These are phyloP conservation scores for Caenorhabditis sp. DNA, from an alignment of 2,888 invertebrate species.

Conservation along the genomic window DNA sequence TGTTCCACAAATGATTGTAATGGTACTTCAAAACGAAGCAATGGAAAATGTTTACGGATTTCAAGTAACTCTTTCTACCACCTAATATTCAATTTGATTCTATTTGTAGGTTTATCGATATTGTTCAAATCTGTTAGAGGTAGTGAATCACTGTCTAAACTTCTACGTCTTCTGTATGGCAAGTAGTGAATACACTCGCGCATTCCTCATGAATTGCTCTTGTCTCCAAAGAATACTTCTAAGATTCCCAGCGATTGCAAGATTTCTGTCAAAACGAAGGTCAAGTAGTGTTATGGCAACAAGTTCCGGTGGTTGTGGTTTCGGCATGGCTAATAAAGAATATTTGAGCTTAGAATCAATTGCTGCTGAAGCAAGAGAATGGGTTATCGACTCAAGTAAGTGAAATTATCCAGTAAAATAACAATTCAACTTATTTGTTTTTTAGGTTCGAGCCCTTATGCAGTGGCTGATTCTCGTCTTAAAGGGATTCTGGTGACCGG, in stretches of 20 bases:
- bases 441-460: slow-evolving; percentile 20
- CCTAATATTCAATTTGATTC: slow-evolving; percentile 5
- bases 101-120: slow-evolving; percentile 67
- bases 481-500: slow-evolving; percentile 33
- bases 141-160: slow-evolving; percentile 70
- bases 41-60: slow-evolving; percentile 60
- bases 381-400: neutral
- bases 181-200: slow-evolving; percentile 60
- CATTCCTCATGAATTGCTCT: slow-evolving; percentile 59
- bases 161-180: slow-evolving; percentile 71
- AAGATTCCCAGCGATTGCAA: slow-evolving; percentile 31
- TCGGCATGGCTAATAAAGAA: slow-evolving; percentile 28
- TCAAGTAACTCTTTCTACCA: slow-evolving; percentile 46
- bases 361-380: slow-evolving; percentile 10
- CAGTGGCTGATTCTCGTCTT: slow-evolving; percentile 12
- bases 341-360: slow-evolving; percentile 44
- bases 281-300: slow-evolving; percentile 36
- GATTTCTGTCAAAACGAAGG: slow-evolving; percentile 33
- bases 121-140: slow-evolving; percentile 67
- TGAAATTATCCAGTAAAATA: too few species aligned
- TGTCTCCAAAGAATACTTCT: slow-evolving; percentile 43
- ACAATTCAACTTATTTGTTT: neutral
- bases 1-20: slow-evolving; percentile 67
- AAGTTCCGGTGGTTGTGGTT: slow-evolving; percentile 19
- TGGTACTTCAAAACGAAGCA: slow-evolving; percentile 66